Conservation (phyloP, 1,140 invertebrate species). For the Platorchestia sp. region DNA sequence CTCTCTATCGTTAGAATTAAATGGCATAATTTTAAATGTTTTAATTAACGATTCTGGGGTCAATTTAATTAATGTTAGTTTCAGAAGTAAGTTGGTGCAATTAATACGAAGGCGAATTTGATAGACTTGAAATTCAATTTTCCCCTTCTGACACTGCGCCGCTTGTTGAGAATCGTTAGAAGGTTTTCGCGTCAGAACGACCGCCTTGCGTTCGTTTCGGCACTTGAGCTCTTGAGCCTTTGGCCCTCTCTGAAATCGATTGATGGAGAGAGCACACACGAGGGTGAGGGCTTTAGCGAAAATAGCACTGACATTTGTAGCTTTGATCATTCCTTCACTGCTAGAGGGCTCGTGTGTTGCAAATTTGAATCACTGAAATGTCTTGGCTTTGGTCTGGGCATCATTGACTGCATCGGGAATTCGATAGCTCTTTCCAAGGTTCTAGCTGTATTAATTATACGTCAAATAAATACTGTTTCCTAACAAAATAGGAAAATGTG, state of each 20-base stretch:
- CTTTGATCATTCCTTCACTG: background rate
- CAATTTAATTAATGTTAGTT: background rate
- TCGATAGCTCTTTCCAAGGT: no score
- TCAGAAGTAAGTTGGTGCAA: background rate
- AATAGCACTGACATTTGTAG: background rate
- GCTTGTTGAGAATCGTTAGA: background rate
- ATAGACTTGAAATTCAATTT: background rate
- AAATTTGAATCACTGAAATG: background rate
- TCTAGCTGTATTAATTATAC: no score
- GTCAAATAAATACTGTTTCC: no score
- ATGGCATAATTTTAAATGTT: no score
- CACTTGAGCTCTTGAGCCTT: slow-evolving; percentile 5
- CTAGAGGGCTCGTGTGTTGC: background rate
- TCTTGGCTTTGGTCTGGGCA: background rate
- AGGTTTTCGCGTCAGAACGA: background rate
- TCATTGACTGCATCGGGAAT: no score
- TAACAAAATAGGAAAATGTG: no score
- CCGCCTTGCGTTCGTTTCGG: background rate
- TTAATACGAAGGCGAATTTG: background rate
- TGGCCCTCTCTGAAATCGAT: background rate
- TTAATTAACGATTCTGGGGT: background rate
- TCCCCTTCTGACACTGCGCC: background rate
- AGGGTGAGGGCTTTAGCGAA: background rate
- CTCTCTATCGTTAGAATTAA: no score
- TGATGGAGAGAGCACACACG: background rate